Evolutionary conservation across 2,888 invertebrate genomes (phyloP).

Genomic region (Polylopha cassiicola): DNA sequence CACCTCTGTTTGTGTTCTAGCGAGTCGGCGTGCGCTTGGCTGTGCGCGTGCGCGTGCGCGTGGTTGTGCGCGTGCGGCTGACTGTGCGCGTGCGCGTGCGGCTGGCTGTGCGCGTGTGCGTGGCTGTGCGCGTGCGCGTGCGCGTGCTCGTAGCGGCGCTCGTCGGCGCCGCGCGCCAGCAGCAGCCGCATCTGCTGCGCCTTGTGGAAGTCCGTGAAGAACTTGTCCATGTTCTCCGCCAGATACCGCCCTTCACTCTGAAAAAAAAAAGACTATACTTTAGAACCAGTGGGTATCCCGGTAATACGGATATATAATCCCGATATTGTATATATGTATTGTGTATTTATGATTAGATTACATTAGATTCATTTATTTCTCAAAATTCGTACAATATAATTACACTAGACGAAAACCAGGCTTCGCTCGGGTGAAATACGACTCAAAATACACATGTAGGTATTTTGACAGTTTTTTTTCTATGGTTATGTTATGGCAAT

Average conservation of each 20-base stretch:
- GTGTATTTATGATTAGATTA: too few species aligned
- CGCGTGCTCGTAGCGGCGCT: conserved; percentile 40
- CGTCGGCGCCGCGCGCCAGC: conserved; percentile 51
- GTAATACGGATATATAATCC: conserved; percentile 8
- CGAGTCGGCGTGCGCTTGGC: conserved; percentile 55
- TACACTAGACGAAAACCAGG: too few species aligned
- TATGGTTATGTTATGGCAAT: too few species aligned
- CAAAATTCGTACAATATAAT: too few species aligned
- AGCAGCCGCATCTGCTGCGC: conserved; percentile 72
- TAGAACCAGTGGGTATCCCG: background rate
- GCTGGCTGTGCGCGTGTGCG: conserved; percentile 36
- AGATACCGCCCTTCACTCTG: conserved; percentile 67
- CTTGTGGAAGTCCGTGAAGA: conserved; percentile 84
- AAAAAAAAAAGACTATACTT: background rate
- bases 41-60: too few species aligned
- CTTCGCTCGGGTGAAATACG: too few species aligned
- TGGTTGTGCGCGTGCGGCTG: conserved; percentile 61
- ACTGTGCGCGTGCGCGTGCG: conserved; percentile 34
- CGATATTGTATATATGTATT: too few species aligned
- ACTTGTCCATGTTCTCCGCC: conserved; percentile 80
- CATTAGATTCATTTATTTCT: too few species aligned
- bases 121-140: conserved; percentile 25
- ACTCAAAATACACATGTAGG: too few species aligned
- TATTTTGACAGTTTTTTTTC: too few species aligned
- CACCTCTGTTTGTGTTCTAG: conserved; percentile 69